Conservation (phyloP, 2,888 invertebrate species). For the Andrena flavipes region DNA sequence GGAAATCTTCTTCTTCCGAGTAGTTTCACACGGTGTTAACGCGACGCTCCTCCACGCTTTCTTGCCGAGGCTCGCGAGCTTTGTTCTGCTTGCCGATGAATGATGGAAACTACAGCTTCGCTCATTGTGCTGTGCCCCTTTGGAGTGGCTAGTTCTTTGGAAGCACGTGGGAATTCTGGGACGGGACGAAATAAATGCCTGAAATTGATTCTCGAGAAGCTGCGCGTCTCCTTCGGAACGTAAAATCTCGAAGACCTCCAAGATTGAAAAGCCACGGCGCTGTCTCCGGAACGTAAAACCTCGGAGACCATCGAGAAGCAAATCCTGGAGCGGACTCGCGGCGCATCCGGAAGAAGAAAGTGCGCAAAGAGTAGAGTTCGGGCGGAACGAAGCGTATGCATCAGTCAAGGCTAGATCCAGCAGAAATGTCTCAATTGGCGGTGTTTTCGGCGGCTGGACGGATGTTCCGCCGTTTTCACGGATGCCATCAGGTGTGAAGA, state of each 20-base stretch:
- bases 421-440: slow-evolving; percentile 48
- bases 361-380: not conserved
- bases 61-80: slow-evolving; percentile 1
- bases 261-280: too few relatives aligned
- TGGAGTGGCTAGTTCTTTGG: not conserved
- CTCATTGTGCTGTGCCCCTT: not conserved
- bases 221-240: not conserved
- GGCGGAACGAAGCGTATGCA: slow-evolving; percentile 4
- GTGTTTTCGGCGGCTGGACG: slow-evolving; percentile 55
- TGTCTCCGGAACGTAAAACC: not conserved
- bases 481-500: slow-evolving; percentile 70
- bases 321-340: not conserved
- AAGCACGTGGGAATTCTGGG: not conserved
- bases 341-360: not conserved
- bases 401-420: slow-evolving; percentile 49
- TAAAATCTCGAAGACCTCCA: not conserved
- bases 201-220: not conserved
- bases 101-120: slow-evolving; percentile 4
- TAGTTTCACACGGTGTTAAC: slow-evolving; percentile 18
- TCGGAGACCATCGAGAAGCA: not conserved
- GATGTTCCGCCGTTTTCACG: slow-evolving; percentile 70
- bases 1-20: slow-evolving; percentile 39
- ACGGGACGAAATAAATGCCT: not conserved
- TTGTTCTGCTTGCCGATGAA: slow-evolving; percentile 2
- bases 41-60: slow-evolving; percentile 23